Percentiles rank a stretch among this genome's conserved stretches.
Conservation (phyloP, 2,113 vertebrate species). For the Notarius quadriscutis region DNA sequence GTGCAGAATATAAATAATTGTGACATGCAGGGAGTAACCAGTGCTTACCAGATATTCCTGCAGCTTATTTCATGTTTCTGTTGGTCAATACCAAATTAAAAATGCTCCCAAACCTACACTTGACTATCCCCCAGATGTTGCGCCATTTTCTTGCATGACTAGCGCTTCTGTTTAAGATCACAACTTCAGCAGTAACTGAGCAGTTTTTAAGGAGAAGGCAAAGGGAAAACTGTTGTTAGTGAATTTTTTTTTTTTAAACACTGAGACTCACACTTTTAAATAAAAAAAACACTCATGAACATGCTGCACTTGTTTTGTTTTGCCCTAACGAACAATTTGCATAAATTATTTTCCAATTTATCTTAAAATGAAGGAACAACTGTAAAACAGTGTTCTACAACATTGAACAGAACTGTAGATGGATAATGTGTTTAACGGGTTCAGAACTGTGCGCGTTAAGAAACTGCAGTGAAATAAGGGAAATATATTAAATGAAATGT, state of each 20-base stretch:
- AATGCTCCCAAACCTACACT: background rate
- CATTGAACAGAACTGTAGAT: background rate
- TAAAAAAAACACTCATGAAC: background rate
- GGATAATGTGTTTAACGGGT: background rate
- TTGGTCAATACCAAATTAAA: background rate
- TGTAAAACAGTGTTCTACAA: background rate
- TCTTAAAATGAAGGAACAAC: background rate
- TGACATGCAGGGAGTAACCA: background rate
- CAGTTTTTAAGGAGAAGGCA: background rate
- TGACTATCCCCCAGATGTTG: background rate
- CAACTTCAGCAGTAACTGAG: background rate
- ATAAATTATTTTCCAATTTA: background rate
- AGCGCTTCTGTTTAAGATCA: no score
- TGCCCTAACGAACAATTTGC: background rate
- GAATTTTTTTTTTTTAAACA: background rate
- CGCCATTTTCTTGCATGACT: no score
- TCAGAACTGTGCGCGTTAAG: background rate
- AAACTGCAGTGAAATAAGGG: background rate
- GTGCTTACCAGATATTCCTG: background rate
- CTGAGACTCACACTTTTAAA: background rate
- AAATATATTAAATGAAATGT: no score
- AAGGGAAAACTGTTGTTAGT: background rate
- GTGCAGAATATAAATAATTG: background rate
- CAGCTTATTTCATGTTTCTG: background rate
- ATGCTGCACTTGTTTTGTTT: background rate